These are phyloP conservation scores for Leucoptera coffeella DNA, from an alignment of 2,888 invertebrate genomes.

Conservation along the genomic window DNA sequence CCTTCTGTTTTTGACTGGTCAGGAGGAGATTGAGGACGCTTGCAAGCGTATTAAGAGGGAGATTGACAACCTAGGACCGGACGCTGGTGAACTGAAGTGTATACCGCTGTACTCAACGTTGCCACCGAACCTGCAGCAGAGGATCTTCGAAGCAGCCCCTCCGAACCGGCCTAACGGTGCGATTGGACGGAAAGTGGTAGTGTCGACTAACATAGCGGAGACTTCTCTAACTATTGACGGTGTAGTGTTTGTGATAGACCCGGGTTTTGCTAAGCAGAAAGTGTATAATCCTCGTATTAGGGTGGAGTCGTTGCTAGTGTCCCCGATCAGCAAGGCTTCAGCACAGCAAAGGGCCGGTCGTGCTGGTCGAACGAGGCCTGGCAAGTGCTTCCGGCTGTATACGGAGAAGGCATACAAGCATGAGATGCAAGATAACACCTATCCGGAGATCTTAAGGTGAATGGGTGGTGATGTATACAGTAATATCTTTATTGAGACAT, in stretches of 20 bases:
- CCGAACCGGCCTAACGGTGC: constrained; percentile 84
- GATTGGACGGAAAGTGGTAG: constrained; percentile 88
- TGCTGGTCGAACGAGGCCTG: constrained; percentile 95
- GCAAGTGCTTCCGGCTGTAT: constrained; percentile 94
- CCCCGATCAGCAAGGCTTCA: constrained; percentile 98
- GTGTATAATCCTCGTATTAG: constrained; percentile 82
- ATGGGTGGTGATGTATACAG: constrained; percentile 6
- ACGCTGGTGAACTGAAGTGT: constrained; percentile 95
- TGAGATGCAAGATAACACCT: constrained; percentile 99
- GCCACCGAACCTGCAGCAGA: constrained; percentile 92
- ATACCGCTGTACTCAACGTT: constrained; percentile 98
- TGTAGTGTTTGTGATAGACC: constrained; percentile 98
- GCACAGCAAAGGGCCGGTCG: constrained; percentile 97
- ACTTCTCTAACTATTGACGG: constrained; percentile 98
- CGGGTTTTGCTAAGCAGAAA: constrained; percentile 99
- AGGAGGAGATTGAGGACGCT: constrained; percentile 97
- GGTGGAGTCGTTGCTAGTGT: constrained; percentile 95
- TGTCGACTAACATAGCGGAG: constrained; percentile 99
- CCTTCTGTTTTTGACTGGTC: constrained; percentile 82
- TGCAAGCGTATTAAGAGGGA: constrained; percentile 96
- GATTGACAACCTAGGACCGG: constrained; percentile 89
- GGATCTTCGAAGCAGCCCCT: constrained; percentile 96
- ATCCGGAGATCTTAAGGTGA: constrained; percentile 81
- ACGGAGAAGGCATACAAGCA: constrained; percentile 89
- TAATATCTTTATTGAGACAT: constrained; percentile 5